Base-by-base conservation (phyloP, 2,888 invertebrate species). In the Drosophila mimica region DNA sequence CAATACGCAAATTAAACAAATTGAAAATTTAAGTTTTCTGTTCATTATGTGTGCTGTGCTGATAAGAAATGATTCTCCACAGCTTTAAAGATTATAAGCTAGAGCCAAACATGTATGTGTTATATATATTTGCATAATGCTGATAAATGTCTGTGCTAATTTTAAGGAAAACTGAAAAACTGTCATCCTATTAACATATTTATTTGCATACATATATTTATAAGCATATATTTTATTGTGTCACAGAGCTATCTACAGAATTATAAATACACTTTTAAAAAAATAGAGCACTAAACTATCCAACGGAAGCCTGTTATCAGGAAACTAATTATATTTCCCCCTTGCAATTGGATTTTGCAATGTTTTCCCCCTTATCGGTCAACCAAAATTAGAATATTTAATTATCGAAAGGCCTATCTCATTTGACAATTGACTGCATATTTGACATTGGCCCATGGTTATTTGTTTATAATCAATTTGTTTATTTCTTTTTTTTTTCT, bases 381-480 rank as follows among this genome's bases (percentile, higher is more conserved):
- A 46, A 20, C 60, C 61, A 70, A 15, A 52, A 33, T 38, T n/a
- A 25, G n/a, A 48, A 48, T 28, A 28, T 67, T 53, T n/a, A 52
- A 58, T 25, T 51, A 40, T 36, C 54, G 25, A 38, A 64, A 28
- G 31, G 17, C 34, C 63, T 56, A 49, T 51, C 61, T 62, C 6
- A 53, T 33, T 34, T 34, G 6, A 36, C 3, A 54, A 62, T 58
- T 72, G 58, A 53, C 31, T 83, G 81, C 79, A 86, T 72, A 72
- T 80, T 63, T 81, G 86, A 81, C 79, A 83, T 85, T 83, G 83
- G 58, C 57, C 66, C 25, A 65, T 64, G 58, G 58, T 46, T 51
- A 49, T 61, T 79, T 74, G 71, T 64, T 72, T 81, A 66, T 79
- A 70, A 52, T 62, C 54, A 73, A 54, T 70, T 60, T 71, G 4